These are phyloP conservation scores for Muntiacus reevesi DNA, from an alignment of 2,113 vertebrate species.

Conservation along the genomic window DNA sequence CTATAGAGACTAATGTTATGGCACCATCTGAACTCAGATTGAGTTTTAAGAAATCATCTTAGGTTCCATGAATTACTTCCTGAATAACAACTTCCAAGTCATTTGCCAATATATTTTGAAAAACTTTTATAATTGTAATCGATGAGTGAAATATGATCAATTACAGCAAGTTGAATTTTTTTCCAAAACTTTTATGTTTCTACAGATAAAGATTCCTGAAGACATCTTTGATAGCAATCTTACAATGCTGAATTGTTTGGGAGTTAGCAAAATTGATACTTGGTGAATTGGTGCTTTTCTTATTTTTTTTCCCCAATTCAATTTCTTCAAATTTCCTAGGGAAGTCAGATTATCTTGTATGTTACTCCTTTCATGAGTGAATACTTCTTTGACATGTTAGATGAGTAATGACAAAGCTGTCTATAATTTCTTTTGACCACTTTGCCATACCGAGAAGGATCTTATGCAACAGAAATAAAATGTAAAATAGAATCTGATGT, in stretches of 20 bases:
- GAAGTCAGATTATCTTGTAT: slow-evolving; percentile 37
- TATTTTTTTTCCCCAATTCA: slow-evolving; percentile 47
- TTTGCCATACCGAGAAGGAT: neutral
- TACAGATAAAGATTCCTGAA: slow-evolving; percentile 59
- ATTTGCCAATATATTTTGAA: slow-evolving; percentile 60
- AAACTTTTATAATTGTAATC: slow-evolving; percentile 35
- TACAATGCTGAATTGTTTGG: neutral
- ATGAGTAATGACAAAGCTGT: neutral
- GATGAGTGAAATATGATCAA: slow-evolving; percentile 49
- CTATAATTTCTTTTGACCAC: neutral
- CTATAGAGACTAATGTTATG: slow-evolving; percentile 23
- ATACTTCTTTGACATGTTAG: slow-evolving; percentile 12
- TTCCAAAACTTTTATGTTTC: slow-evolving; percentile 55
- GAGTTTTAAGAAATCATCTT: slow-evolving; percentile 40
- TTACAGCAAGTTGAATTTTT: slow-evolving; percentile 37
- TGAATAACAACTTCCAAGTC: slow-evolving; percentile 58
- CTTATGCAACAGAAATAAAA: slow-evolving; percentile 24
- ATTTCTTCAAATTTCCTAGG: slow-evolving; percentile 50
- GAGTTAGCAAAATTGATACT: slow-evolving; percentile 13
- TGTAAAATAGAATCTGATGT: neutral
- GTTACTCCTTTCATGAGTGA: neutral
- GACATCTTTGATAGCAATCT: slow-evolving; percentile 41
- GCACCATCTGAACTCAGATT: slow-evolving; percentile 18
- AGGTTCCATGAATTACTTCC: slow-evolving; percentile 67
- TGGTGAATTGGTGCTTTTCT: slow-evolving; percentile 45